These are phyloP conservation scores for Rousettus madagascariensis DNA, from an alignment of 2,797 vertebrate genomes.

Conservation along the genomic window DNA sequence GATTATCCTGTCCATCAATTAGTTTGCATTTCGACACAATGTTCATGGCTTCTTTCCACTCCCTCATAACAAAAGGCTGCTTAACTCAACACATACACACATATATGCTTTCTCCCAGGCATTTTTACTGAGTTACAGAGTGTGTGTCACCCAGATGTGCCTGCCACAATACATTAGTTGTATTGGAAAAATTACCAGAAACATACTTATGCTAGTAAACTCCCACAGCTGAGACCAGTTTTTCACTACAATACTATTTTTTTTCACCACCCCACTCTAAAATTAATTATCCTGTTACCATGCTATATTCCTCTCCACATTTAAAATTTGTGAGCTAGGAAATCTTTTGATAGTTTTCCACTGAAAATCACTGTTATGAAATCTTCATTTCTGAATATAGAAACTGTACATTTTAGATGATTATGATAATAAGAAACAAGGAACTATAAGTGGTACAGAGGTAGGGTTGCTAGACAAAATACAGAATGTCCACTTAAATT, in stretches of 20 bases:
- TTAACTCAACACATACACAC: slow-evolving; percentile 48
- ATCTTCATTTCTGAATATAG: background rate
- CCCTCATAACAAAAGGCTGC: slow-evolving; percentile 57
- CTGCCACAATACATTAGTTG: slow-evolving; percentile 38
- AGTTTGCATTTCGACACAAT: slow-evolving; percentile 49
- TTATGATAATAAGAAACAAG: background rate
- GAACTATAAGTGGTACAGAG: background rate
- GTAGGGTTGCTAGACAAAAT: background rate
- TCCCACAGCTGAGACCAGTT: background rate
- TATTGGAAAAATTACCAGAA: slow-evolving; percentile 56
- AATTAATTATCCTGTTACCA: slow-evolving; percentile 48
- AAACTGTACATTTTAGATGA: background rate
- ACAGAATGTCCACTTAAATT: background rate
- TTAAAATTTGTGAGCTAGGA: slow-evolving; percentile 4
- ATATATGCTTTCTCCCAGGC: background rate
- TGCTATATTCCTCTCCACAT: background rate
- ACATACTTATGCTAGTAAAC: background rate
- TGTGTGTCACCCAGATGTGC: slow-evolving; percentile 65
- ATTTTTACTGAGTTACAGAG: slow-evolving; percentile 42
- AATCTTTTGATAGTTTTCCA: slow-evolving; percentile 31
- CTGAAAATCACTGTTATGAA: background rate
- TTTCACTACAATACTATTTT: background rate
- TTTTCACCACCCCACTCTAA: background rate
- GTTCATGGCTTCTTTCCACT: slow-evolving; percentile 30
- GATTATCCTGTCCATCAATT: slow-evolving; percentile 73